Percentiles rank a stretch among this genome's conserved stretches.
Evolutionary conservation across 1,140 invertebrate species (phyloP).

Genomic region (Drosophila ogumai): DNA sequence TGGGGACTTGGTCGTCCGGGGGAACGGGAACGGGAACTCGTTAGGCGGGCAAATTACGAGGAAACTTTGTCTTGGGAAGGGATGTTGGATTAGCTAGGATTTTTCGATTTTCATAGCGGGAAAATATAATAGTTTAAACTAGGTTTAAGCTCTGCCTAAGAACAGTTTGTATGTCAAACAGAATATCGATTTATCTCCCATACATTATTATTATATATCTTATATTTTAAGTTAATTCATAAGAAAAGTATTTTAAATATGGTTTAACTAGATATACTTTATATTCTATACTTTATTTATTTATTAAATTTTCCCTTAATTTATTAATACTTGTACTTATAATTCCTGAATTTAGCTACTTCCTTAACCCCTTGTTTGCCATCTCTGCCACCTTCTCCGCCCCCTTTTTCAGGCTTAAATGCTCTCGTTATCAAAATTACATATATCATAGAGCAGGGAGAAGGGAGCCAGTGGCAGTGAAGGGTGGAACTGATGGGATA

Average conservation of each 20-base stretch:
- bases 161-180: too few relatives aligned
- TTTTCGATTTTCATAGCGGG: neutral
- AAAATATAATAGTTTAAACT: neutral
- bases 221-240: too few relatives aligned
- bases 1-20: constrained; percentile 23
- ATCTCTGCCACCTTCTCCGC: constrained; percentile 6
- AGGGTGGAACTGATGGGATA: constrained; percentile 26
- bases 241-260: too few relatives aligned
- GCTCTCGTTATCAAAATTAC: constrained; percentile 66
- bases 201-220: too few relatives aligned
- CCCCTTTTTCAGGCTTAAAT: constrained; percentile 49
- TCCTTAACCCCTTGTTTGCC: neutral
- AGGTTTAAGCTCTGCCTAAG: too few relatives aligned
- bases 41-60: constrained; percentile 48
- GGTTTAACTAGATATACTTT: too few relatives aligned
- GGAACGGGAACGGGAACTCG: constrained; percentile 18
- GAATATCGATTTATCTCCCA: too few relatives aligned
- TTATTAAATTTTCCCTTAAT: neutral
- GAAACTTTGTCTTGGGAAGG: constrained; percentile 3
- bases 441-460: constrained; percentile 59
- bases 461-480: constrained; percentile 11
- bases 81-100: neutral
- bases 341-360: neutral
- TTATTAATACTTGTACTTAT: neutral
- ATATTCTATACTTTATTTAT: neutral